Base-by-base conservation (phyloP, 2,113 vertebrate species). In the Raphicerus campestris region DNA sequence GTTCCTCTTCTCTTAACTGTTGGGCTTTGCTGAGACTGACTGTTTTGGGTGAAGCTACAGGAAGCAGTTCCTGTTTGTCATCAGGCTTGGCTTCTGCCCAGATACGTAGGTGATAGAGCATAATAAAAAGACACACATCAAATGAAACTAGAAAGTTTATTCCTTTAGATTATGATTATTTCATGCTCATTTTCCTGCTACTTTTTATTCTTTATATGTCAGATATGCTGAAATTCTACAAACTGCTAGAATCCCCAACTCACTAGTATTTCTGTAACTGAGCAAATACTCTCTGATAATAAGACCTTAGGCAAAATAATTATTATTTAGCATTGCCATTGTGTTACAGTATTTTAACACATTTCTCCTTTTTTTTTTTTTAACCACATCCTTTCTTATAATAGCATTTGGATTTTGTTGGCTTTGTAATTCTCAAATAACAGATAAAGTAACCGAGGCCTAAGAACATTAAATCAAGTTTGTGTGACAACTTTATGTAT, bases 321-420 rank as follows among this genome's bases (percentile, higher is more conserved):
- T 56, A 49, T 92, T 78, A 56, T 81, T 93, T 93, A 88, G 55
- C 28, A 35, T 91, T 8, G 15, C 70, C 87, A 26, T 51, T 91
- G 4, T 73, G 35, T 45, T 66, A 56, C 16, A 22, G 24, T 32
- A 58, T 89, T 95, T 75, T 63, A 53, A 78, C 89, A 9, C 32
- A 24, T 90, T 60, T 42, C 17, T 86, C 42, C 1, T 96, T 32
- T 89, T 51, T 85, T 56, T 28, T 89, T 75, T 75, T 26, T 42
- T 3, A 42, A 55, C 35, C 4, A 16, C 8, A 26, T 77, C 4
- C 8, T 58, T 91, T 82, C 51, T 84, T 51, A 42, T 32, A 47
- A 58, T 15, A 92, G 49, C 30, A 42, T 86, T 91, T 97, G 77
- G 47, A 84, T 87, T 94, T 89, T 93, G 51, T 94, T 89, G 32